Base-by-base conservation (phyloP, 2,113 vertebrate genomes). In the Hydropotes inermis region DNA sequence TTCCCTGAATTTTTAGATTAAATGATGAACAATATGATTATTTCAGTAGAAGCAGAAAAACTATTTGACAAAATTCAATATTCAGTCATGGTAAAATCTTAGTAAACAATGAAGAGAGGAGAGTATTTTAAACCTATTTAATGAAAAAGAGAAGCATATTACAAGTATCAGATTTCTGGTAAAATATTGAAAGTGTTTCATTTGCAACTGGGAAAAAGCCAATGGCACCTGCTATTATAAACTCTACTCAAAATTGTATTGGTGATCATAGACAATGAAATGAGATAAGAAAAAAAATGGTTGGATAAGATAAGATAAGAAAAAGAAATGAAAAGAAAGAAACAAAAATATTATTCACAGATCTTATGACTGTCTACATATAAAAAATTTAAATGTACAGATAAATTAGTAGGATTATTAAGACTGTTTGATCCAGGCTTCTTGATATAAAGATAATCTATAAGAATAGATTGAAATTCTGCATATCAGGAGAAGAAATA, bases 171-270 rank as follows among this genome's bases (percentile, higher is more conserved):
- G 28, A 55, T 19, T 60, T 81, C 36, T 33, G 30, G 25, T 36
- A 91, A 95, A 87, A 70, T 3, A 33, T 33, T 86, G 64, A 83
- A 76, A 88, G 16, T 74, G 36, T 52, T 91, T 33, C 16, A 57
- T 84, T 91, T 95, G 91, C 45, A 87, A 11, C 54, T 93, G 45
- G 27, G 25, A 89, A 89, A 86, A 95, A 93, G 81, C 92, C 36
- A 79, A 57, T 17, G 0, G 4, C 47, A 12, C 13, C 13, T 54
- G 47, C 23, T 79, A 60, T 85, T 28, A 79, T 30, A 92, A 43
- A 11, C 91, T 64, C 15, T 84, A 36, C 19, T 91, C 39, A 89
- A 19, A 5, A 14, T 78, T 91, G 33, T 88, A 91, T 15, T 81
- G 87, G 25, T 25, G 58, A 57, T 74, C 33, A 27, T 57, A 85